Percentiles rank a stretch among this genome's conserved stretches.
phyloP scores from a whole-genome alignment of 1,140 invertebrate genomes.

The Atopsyche davidsoni region DNA sequence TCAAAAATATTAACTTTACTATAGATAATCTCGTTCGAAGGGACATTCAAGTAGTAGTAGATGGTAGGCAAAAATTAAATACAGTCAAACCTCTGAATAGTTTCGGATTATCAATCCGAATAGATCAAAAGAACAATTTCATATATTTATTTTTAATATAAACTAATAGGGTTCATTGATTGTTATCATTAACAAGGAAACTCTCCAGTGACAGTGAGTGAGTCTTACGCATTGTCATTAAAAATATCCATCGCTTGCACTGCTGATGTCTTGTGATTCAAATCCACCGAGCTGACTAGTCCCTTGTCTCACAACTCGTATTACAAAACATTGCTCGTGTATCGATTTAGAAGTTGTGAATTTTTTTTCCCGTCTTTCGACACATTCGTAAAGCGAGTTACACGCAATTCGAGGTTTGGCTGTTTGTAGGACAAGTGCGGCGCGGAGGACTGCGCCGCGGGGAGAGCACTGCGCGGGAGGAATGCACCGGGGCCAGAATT shows the following conservation, averaged over 20 bases:
- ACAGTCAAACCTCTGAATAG: too few relatives aligned
- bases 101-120: too few relatives aligned
- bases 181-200: too few relatives aligned
- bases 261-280: not conserved
- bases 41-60: too few relatives aligned
- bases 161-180: too few relatives aligned
- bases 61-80: too few relatives aligned
- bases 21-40: too few relatives aligned
- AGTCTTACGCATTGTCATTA: too few relatives aligned
- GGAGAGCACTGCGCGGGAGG: constrained; percentile 8
- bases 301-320: not conserved
- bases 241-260: not conserved
- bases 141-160: too few relatives aligned
- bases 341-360: not conserved
- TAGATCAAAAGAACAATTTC: too few relatives aligned
- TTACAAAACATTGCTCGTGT: not conserved
- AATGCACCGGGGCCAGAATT: constrained; percentile 5
- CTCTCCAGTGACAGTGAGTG: too few relatives aligned
- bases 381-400: constrained; percentile 7
- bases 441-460: not conserved
- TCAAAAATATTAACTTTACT: too few relatives aligned
- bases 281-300: not conserved
- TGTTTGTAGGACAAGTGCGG: not conserved
- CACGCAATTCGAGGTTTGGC: constrained; percentile 14
- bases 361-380: not conserved